A percentile compares a stretch with the other conserved stretches of the same genome.
These are phyloP conservation scores for Apotomis capreana DNA, from an alignment of 2,888 invertebrate genomes.

Conservation along the genomic window DNA sequence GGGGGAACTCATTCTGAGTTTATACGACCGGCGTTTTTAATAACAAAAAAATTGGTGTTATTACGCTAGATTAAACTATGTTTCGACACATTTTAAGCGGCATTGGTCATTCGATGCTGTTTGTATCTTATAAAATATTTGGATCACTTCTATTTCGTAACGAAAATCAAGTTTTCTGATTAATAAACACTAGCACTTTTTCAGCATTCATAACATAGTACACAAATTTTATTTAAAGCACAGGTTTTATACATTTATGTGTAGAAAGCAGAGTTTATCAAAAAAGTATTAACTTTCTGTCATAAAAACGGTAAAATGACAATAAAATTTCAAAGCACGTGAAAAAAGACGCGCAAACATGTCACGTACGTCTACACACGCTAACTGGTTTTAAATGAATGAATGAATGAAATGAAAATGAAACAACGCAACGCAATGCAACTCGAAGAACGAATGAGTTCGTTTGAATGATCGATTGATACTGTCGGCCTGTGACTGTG, in stretches of 20 bases:
- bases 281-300: constrained; percentile 43
- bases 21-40: constrained; percentile 27
- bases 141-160: constrained; percentile 9
- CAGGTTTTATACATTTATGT: neutral
- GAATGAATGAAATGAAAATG: neutral
- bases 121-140: neutral
- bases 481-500: no score
- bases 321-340: constrained; percentile 48
- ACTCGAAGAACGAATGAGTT: no score
- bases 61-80: constrained; percentile 1
- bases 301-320: constrained; percentile 44
- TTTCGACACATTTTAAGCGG: constrained; percentile 16
- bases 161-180: neutral
- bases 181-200: constrained; percentile 15
- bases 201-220: constrained; percentile 7
- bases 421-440: neutral
- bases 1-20: constrained; percentile 47
- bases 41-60: constrained; percentile 7
- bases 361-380: constrained; percentile 39
- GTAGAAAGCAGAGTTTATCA: neutral
- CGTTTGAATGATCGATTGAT: constrained; percentile 5
- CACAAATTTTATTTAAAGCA: constrained; percentile 5
- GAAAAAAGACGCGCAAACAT: constrained; percentile 44
- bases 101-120: neutral
- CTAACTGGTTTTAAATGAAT: constrained; percentile 43